Conservation (phyloP, 2,113 vertebrate genomes). For the Poeciliopsis occidentalis region DNA sequence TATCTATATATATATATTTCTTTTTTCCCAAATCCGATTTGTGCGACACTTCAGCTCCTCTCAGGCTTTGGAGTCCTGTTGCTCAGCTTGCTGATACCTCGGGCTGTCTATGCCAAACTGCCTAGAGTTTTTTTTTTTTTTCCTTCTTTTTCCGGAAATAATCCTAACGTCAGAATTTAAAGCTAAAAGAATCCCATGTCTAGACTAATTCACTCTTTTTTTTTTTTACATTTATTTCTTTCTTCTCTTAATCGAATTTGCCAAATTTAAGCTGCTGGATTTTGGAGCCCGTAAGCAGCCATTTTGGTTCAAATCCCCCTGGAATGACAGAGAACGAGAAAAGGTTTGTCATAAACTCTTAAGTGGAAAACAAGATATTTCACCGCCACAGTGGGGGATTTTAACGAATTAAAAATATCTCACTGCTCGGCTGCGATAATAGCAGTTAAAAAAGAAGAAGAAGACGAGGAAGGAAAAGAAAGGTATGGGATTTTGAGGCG, state of each 20-base stretch:
- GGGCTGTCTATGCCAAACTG: constrained; percentile 5
- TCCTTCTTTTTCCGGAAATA: constrained; percentile 31
- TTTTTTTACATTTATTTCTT: constrained; percentile 64
- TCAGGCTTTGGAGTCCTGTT: neutral
- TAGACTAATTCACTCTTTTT: constrained; percentile 69
- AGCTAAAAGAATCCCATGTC: constrained; percentile 61
- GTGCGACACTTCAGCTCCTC: no score
- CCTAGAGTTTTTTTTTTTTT: constrained; percentile 47
- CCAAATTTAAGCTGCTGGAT: constrained; percentile 72
- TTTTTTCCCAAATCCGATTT: no score
- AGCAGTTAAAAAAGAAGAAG: neutral
- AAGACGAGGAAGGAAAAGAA: neutral
- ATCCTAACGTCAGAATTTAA: constrained; percentile 53
- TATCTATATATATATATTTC: no score
- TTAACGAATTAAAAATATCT: constrained; percentile 78
- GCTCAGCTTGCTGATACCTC: neutral
- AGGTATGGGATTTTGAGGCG: constrained; percentile 65
- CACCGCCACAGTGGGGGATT: constrained; percentile 71
- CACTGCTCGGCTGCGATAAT: constrained; percentile 73
- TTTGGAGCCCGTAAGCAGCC: constrained; percentile 66
- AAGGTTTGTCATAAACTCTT: constrained; percentile 72
- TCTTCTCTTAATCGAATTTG: constrained; percentile 76
- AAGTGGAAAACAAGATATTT: constrained; percentile 78
- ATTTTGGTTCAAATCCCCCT: constrained; percentile 64
- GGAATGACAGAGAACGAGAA: constrained; percentile 63